Base-by-base conservation (phyloP, 2,888 invertebrate species). In the Agrotis segetum region DNA sequence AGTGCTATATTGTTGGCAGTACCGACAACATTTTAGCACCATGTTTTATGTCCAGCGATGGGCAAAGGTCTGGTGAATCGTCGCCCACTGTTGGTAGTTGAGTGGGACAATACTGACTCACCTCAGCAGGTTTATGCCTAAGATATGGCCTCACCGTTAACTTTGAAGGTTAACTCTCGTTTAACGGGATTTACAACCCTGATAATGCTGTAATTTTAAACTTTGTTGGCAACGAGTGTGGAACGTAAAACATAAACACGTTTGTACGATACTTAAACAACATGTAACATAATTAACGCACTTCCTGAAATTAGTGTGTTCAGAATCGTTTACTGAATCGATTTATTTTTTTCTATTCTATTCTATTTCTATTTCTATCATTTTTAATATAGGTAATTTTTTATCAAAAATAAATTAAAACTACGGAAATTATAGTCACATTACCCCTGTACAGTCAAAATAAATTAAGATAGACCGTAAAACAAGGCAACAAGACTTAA, bases 11-110 rank as follows among this genome's bases (percentile, higher is more conserved):
- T 81, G 67, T 66, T 69, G 60, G 46, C 67, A 61, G 68, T 61
- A 71, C 62, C 61, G 53, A 24, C 63, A 64, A 74, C 67, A 79
- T 81, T 82, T 74, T 71, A 61, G 56, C 78, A 55, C 68, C 74
- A 29, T 64, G 64, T 83, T 82, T 82, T 83, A 83, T 68, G 61
- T 71, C 71, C 76, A 79, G 40, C 19, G 24, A 58, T 76, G 77
- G 77, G 70, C 79, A 81, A 74, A 81, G 79, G 82, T 34, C 46
- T 40, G 44, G 53, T 49, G 55, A 68, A 40, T 55, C 64, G 53
- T 66, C 73, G 50, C 64, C 65, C 68, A 79, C 65, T 59, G 61
- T 65, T 72, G 64, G 56, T 75, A 68, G 75, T 64, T 53, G n/a
- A n/a, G 34, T 68, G 63, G 62, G 49, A 77, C 58, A 67, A 75